Evolutionary conservation across 1,140 invertebrate genomes (phyloP), one percentile per base, ranked within the genome.

Genomic region (Harlomillsia oculata): DNA sequence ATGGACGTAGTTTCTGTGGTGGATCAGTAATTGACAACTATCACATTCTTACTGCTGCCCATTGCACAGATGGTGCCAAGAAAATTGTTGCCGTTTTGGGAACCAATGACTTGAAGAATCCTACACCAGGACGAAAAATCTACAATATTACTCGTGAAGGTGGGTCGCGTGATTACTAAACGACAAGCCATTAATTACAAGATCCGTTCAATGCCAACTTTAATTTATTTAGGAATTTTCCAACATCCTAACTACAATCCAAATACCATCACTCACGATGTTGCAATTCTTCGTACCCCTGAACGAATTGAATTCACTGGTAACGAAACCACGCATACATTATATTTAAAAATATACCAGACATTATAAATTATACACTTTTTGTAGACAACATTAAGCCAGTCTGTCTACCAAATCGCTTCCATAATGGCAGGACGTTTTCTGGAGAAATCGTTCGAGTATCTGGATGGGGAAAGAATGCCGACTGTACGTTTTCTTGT

Each of bases 1-100:
- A 66, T 30, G 56, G 52, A 2, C 48, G 44, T 43, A 48, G 53
- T 16, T 63, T 66, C 30, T 66, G 64, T 41, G 64, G 64, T 0
- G 61, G 53, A 1, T 53, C 49, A 29, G 25, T 64, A 4, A 64
- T 64, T 23, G 51, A 56, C 21, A 30, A 56, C 34, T 49, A 56
- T 18, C 52, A 62, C 11, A 37, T 62, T 37, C n/a, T 58, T 3
- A 52, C 56, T 3, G 62, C 62, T 44, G 64, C 63, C 1, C 63
- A 65, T 57, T 65, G 63, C 25, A 65, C 63, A 2, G 61, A 65
- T 36, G 56, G 53, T 20, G 64, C 64, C 28, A 61, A 59, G 30
- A 57, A 53, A 36, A 64, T 66, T 32, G 37, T 46, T 6, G 53
- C 53, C 2, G 30, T 64, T 13, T 43, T 66, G 11, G 64, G 62